phyloP scores from a whole-genome alignment of 64 coral and sea anemone genomes.

The Montipora foliosa region DNA sequence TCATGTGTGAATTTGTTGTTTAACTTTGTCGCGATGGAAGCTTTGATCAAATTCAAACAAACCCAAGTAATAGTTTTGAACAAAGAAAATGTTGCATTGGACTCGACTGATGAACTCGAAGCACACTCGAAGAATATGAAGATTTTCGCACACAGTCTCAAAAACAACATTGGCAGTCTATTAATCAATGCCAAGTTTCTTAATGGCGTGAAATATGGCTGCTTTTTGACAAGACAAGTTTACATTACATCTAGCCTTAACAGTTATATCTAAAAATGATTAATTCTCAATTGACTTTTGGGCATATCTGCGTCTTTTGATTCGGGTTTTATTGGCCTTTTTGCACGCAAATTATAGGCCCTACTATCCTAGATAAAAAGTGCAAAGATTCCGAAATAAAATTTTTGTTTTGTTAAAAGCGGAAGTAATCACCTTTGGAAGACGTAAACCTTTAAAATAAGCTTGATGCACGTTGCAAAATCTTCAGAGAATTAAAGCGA shows the following conservation, averaged over 20 bases:
- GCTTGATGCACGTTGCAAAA: background rate
- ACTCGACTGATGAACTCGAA: background rate
- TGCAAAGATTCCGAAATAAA: background rate
- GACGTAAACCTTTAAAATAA: background rate
- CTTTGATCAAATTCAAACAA: conserved; percentile 34
- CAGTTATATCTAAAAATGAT: conserved; percentile 61
- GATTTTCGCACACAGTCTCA: background rate
- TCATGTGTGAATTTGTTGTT: conserved; percentile 52
- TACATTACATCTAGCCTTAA: conserved; percentile 44
- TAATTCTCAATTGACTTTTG: conserved; percentile 61
- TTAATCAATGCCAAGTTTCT: background rate
- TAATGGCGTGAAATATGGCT: conserved; percentile 26
- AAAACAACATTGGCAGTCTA: background rate
- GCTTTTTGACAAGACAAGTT: conserved; percentile 41
- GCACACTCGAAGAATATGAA: background rate
- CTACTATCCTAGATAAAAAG: background rate
- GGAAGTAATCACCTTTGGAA: background rate
- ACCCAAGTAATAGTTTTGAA: conserved; percentile 39
- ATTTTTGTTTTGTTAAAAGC: background rate
- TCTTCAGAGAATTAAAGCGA: background rate
- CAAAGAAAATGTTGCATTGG: background rate
- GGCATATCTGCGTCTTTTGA: conserved; percentile 11
- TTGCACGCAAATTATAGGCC: conserved; percentile 20
- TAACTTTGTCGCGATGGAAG: conserved; percentile 31
- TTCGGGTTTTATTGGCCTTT: conserved; percentile 14